A percentile compares a stretch with the other conserved stretches of the same genome.
phyloP scores from a whole-genome alignment of 2,113 vertebrate genomes.

The Rhinichthys klamathensis region DNA sequence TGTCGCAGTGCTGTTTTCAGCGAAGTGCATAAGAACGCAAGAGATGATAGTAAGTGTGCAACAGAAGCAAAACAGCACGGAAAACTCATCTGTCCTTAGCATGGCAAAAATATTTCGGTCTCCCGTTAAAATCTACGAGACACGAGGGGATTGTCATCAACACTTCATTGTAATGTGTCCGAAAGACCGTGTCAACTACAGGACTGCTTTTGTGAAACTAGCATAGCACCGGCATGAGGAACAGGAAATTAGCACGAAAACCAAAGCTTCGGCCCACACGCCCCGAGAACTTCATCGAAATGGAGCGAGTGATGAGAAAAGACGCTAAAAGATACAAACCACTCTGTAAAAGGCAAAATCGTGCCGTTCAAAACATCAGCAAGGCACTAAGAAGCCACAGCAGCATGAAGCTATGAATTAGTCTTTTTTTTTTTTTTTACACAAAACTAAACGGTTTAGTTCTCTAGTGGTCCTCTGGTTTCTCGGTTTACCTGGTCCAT shows the following conservation, averaged over 20 bases:
- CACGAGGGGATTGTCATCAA: constrained; percentile 32
- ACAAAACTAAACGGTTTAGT: constrained; percentile 3
- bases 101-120: neutral
- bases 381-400: constrained; percentile 60
- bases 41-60: constrained; percentile 15
- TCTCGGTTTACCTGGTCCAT: constrained; percentile 34
- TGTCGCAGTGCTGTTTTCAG: constrained; percentile 38
- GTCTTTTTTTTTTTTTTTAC: neutral
- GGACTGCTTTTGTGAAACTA: neutral
- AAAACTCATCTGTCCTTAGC: constrained; percentile 22
- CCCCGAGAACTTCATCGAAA: neutral
- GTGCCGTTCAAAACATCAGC: constrained; percentile 38
- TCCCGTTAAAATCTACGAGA: neutral
- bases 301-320: neutral
- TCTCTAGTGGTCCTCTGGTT: constrained; percentile 25
- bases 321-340: constrained; percentile 1
- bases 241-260: neutral
- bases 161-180: constrained; percentile 15
- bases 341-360: constrained; percentile 22
- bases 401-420: constrained; percentile 35
- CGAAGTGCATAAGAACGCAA: constrained; percentile 20
- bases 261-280: neutral
- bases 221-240: constrained; percentile 11
- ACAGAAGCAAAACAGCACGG: constrained; percentile 2
- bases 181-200: neutral